These are phyloP conservation scores for Oenanthe oenanthe DNA, from an alignment of 2,113 vertebrate genomes.

Conservation along the genomic window DNA sequence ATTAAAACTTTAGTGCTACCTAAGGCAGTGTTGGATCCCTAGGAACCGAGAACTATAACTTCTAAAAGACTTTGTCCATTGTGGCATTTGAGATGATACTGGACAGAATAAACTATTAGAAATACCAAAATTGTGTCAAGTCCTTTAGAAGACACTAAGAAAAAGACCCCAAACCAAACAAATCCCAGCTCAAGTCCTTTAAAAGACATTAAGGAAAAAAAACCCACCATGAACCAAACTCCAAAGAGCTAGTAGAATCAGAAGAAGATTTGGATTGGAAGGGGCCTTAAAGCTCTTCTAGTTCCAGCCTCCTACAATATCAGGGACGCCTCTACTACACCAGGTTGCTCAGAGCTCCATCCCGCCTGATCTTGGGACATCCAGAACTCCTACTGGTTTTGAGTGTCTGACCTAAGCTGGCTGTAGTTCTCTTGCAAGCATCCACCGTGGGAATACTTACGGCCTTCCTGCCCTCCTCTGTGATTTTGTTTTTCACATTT, in stretches of 20 bases:
- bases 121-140: not conserved
- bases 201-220: not conserved
- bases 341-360: not conserved
- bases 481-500: rapidly evolving
- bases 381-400: not conserved
- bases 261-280: not conserved
- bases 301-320: not conserved
- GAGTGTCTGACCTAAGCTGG: rapidly evolving
- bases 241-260: not conserved
- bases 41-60: not conserved
- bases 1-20: not conserved
- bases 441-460: rapidly evolving
- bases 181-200: not conserved
- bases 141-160: not conserved
- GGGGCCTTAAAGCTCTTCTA: not conserved
- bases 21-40: not conserved
- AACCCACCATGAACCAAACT: rapidly evolving
- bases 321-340: not conserved
- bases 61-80: not conserved
- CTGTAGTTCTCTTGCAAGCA: not conserved
- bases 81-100: rapidly evolving
- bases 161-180: not conserved
- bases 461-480: rapidly evolving
- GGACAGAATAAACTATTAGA: not conserved
- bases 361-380: not conserved